phyloP scores from a whole-genome alignment of 2,797 vertebrate species.

The Etheostoma nigrum region DNA sequence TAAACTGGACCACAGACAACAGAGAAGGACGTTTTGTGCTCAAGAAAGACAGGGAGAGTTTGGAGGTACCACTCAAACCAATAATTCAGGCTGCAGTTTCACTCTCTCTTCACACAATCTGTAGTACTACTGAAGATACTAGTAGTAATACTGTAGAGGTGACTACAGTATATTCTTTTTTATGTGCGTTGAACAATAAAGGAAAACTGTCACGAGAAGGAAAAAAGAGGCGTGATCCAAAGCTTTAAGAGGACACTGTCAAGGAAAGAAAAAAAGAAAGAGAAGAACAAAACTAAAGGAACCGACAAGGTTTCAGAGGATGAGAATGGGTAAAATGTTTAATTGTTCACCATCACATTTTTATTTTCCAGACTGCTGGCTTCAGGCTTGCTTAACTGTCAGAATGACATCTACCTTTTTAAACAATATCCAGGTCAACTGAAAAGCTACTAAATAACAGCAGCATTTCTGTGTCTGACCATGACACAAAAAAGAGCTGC shows the following conservation, averaged over 20 bases:
- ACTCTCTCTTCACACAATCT: neutral
- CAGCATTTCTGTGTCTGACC: constrained; percentile 28
- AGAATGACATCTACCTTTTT: constrained; percentile 35
- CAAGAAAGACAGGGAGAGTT: constrained; percentile 86
- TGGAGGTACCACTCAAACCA: constrained; percentile 80
- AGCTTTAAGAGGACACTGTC: constrained; percentile 93
- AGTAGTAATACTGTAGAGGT: too few relatives aligned
- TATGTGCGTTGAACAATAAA: constrained; percentile 42
- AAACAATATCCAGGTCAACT: constrained; percentile 60
- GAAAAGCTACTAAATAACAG: constrained; percentile 54
- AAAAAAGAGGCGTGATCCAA: constrained; percentile 92
- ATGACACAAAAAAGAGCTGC: constrained; percentile 8
- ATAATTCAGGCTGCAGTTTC: neutral
- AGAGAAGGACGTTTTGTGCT: constrained; percentile 92
- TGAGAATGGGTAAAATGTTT: constrained; percentile 59
- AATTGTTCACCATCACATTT: neutral
- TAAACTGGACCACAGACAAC: constrained; percentile 93
- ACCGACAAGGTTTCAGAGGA: constrained; percentile 35
- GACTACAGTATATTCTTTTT: neutral
- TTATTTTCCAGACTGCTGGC: neutral
- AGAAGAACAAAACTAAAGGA: constrained; percentile 53
- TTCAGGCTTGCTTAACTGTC: neutral
- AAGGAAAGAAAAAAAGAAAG: constrained; percentile 89
- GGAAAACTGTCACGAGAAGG: constrained; percentile 81
- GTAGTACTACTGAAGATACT: too few relatives aligned